Evolutionary conservation across 2,888 invertebrate genomes (phyloP), one percentile per base, ranked within the genome.

Genomic region (Gandaritis pyraliata): DNA sequence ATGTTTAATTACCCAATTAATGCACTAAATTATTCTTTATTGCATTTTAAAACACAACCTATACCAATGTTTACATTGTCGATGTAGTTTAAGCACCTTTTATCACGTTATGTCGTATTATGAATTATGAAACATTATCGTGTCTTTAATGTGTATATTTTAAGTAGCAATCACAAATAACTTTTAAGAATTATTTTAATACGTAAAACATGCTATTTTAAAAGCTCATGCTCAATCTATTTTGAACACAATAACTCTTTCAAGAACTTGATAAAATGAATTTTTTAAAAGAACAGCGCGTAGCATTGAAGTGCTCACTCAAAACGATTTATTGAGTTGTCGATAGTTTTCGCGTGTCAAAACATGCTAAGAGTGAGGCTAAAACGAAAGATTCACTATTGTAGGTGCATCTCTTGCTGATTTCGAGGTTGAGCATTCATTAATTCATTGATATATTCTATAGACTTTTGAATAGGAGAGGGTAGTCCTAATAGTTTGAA

Each of bases 301-400:
- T 29, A 67, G 23, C 54, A 65, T 65, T 70, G 18, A 64, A 66
- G 57, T 69, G 15, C 41, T 23, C 23, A 8, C 12, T 46, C 39
- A 43, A 13, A 29, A 39, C 58, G 68, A 69, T 71, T 74, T 66
- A 65, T 48, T 53, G 58, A 58, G 66, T 64, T 58, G 16, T n/a
- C 33, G 45, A 69, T 69, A 68, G 64, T 64, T 67, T 61, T 57
- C 51, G 53, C 49, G 52, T 70, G 65, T 58, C 53, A 64, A 68
- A 72, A 65, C 36, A 16, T 12, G 10, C 30, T 2, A 11, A 33
- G 12, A 47, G n/a, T 30, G 5, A 29, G 8, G 8, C 29, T 13
- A 2, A n/a, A n/a, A n/a, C n/a, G n/a, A n/a, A n/a, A n/a, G n/a
- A n/a, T n/a, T n/a, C n/a, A n/a, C n/a, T n/a, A n/a, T n/a, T n/a